Evolutionary conservation across 2,113 vertebrate genomes (phyloP).

Genomic region (Eupsittula cactorum): DNA sequence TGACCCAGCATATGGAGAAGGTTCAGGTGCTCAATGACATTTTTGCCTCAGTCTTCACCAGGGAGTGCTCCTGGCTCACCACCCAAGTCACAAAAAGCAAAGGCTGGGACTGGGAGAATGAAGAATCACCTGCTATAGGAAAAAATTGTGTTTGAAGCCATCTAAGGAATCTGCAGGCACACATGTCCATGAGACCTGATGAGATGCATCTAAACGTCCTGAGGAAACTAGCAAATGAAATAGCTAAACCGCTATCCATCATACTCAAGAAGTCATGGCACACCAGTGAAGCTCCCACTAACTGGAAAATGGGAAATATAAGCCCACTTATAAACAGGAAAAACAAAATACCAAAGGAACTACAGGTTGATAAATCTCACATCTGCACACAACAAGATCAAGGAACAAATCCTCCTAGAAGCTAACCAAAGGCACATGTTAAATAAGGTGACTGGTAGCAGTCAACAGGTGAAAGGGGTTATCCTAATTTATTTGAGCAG

Average conservation of each 20-base stretch:
- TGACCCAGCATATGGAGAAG: neutral
- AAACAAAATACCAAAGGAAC: neutral
- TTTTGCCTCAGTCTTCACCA: neutral
- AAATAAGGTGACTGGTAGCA: neutral
- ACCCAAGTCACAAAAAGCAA: neutral
- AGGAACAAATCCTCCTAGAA: neutral
- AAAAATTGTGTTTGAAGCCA: neutral
- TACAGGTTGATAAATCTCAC: neutral
- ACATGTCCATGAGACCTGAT: neutral
- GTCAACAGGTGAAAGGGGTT: neutral
- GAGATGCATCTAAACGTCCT: neutral
- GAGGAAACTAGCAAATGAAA: neutral
- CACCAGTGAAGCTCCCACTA: neutral
- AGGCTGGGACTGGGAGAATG: neutral
- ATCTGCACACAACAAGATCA: neutral
- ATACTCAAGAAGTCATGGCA: neutral
- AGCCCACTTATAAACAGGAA: neutral
- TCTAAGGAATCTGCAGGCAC: neutral
- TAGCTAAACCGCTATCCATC: neutral
- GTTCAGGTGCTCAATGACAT: neutral
- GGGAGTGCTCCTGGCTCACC: neutral
- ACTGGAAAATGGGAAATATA: neutral
- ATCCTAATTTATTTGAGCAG: neutral
- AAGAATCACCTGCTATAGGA: neutral
- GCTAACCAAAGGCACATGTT: neutral